These are phyloP conservation scores for Coleophora deauratella DNA, from an alignment of 2,888 invertebrate species.

Conservation along the genomic window DNA sequence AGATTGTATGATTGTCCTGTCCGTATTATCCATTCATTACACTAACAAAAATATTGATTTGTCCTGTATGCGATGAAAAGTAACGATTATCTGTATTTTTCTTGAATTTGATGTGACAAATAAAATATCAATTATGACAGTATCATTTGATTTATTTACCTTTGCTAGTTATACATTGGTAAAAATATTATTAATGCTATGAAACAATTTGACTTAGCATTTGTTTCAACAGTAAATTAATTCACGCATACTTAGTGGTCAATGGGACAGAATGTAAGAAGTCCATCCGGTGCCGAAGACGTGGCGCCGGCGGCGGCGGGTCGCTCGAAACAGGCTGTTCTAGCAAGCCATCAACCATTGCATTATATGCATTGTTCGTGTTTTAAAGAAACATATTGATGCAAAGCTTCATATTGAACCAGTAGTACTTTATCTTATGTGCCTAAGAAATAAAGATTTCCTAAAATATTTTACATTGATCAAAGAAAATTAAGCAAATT, in stretches of 20 bases:
- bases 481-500: conserved; percentile 45
- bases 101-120: no score
- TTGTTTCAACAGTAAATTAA: conserved; percentile 60
- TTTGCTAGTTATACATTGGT: conserved; percentile 72
- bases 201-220: conserved; percentile 70
- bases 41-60: no score
- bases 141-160: conserved; percentile 72
- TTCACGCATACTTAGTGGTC: conserved; percentile 39
- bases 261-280: conserved; percentile 33
- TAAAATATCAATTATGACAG: conserved; percentile 32
- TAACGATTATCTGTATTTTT: no score
- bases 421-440: conserved; percentile 67
- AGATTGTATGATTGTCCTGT: no score
- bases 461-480: conserved; percentile 68
- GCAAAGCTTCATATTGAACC: conserved; percentile 55
- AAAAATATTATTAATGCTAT: conserved; percentile 71
- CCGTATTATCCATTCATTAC: no score
- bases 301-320: not conserved
- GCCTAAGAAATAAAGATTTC: conserved; percentile 63
- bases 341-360: conserved; percentile 18
- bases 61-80: no score
- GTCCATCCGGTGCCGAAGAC: not conserved
- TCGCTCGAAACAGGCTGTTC: not conserved
- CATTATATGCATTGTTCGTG: conserved; percentile 34
- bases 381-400: conserved; percentile 35